These are phyloP conservation scores for Rhabditophanes sp. DNA, from an alignment of 2,888 invertebrate species.

Conservation along the genomic window DNA sequence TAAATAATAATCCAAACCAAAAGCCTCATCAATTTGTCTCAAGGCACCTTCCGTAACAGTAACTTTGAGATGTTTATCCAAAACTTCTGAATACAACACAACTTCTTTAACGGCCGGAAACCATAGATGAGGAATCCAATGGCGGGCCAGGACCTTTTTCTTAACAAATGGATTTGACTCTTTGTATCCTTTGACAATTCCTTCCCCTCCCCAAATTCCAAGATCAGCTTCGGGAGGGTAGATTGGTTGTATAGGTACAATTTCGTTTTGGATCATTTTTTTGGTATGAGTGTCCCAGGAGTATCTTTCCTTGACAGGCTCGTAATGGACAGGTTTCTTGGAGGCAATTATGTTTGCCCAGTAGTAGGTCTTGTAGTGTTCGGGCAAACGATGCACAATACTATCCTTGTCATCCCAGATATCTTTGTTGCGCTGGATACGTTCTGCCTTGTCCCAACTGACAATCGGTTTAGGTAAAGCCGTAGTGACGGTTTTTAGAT, in stretches of 20 bases:
- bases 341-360: constrained; percentile 35
- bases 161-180: constrained; percentile 31
- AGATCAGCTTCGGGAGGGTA: constrained; percentile 63
- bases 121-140: constrained; percentile 67
- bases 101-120: constrained; percentile 63
- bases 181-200: constrained; percentile 66
- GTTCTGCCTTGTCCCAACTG: constrained; percentile 38
- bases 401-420: constrained; percentile 37
- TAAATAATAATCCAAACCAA: constrained; percentile 85
- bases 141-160: constrained; percentile 37
- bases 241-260: constrained; percentile 53
- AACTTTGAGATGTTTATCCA: constrained; percentile 47
- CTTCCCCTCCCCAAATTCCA: constrained; percentile 94
- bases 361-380: constrained; percentile 33
- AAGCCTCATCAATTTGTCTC: constrained; percentile 66
- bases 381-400: constrained; percentile 37
- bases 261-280: constrained; percentile 23
- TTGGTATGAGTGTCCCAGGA: constrained; percentile 26
- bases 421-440: constrained; percentile 35
- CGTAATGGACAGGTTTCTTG: constrained; percentile 46
- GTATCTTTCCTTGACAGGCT: constrained; percentile 18
- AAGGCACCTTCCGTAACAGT: constrained; percentile 69
- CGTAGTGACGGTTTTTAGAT: constrained; percentile 24
- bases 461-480: constrained; percentile 22
- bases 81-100: constrained; percentile 55